Evolutionary conservation across 2,888 invertebrate species (phyloP).

Genomic region (Pyrrhosoma nymphula): DNA sequence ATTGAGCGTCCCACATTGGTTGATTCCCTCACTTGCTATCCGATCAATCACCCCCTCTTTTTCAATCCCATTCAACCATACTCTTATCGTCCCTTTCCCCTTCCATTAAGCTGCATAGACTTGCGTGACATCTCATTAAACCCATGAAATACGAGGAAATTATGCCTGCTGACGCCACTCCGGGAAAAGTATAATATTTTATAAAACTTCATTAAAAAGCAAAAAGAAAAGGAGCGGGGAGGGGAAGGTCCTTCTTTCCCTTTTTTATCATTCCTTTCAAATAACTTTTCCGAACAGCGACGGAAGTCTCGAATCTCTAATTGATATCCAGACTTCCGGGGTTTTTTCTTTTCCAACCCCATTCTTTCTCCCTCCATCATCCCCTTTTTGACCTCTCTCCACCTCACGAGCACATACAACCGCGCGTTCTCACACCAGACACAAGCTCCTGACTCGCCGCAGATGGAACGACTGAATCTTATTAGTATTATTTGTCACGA

Average conservation of each 20-base stretch:
- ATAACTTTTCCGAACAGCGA: conserved; percentile 30
- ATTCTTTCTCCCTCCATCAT: conserved; percentile 2
- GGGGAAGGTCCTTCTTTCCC: not conserved
- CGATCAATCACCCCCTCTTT: not conserved
- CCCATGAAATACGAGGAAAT: conserved; percentile 43
- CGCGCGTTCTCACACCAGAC: not conserved
- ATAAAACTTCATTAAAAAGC: conserved; percentile 43
- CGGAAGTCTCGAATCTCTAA: conserved; percentile 35
- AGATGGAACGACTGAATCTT: not conserved
- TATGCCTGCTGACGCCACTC: conserved; percentile 31
- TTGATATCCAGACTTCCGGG: conserved; percentile 37
- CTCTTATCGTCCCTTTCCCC: not conserved
- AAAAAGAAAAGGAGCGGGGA: not conserved
- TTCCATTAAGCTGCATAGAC: not conserved
- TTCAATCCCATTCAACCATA: not conserved
- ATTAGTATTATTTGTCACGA: conserved; percentile 4
- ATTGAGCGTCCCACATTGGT: not conserved
- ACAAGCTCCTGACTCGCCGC: not conserved
- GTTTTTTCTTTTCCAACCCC: not conserved
- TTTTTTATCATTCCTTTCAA: conserved; percentile 5
- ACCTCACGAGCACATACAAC: not conserved
- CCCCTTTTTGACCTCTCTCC: not conserved
- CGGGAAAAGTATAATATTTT: conserved; percentile 34
- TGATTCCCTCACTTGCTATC: not conserved
- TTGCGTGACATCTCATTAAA: conserved; percentile 46